Percentiles rank a stretch among this genome's conserved stretches.
Evolutionary conservation across 2,797 vertebrate species (phyloP).

Genomic region (Pachyuromys duprasi): DNA sequence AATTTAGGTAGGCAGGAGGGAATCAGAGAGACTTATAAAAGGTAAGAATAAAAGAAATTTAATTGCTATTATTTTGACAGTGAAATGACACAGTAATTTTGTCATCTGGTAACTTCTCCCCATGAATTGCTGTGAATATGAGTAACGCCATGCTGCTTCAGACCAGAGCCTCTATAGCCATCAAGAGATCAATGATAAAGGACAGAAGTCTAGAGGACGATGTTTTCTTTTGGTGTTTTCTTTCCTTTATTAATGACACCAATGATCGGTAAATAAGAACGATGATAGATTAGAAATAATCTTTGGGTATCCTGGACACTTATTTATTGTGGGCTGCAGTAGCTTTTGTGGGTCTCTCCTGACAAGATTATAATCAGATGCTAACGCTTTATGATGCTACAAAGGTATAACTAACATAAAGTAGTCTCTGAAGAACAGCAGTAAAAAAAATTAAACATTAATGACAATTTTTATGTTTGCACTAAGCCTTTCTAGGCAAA

Average conservation of each 20-base stretch:
- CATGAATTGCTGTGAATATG: not conserved
- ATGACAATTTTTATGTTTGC: not conserved
- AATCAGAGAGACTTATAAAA: not conserved
- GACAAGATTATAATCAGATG: not conserved
- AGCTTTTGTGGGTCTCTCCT: not conserved
- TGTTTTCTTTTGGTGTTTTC: not conserved
- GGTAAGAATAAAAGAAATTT: constrained; percentile 11
- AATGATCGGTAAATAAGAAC: not conserved
- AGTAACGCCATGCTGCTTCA: not conserved
- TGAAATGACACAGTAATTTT: not conserved
- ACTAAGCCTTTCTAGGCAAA: not conserved
- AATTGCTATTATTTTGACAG: not conserved
- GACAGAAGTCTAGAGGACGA: not conserved
- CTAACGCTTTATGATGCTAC: not conserved
- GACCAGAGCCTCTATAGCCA: not conserved
- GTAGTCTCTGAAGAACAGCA: not conserved
- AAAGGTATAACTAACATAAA: not conserved
- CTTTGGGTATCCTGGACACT: not conserved
- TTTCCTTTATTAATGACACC: not conserved
- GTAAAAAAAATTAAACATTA: not conserved
- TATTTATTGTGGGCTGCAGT: not conserved
- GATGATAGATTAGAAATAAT: constrained; percentile 38
- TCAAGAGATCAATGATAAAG: not conserved
- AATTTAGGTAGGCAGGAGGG: not conserved
- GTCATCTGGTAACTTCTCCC: not conserved